Conservation (phyloP, 2,797 vertebrate genomes). For the Cichlasoma orientale region DNA sequence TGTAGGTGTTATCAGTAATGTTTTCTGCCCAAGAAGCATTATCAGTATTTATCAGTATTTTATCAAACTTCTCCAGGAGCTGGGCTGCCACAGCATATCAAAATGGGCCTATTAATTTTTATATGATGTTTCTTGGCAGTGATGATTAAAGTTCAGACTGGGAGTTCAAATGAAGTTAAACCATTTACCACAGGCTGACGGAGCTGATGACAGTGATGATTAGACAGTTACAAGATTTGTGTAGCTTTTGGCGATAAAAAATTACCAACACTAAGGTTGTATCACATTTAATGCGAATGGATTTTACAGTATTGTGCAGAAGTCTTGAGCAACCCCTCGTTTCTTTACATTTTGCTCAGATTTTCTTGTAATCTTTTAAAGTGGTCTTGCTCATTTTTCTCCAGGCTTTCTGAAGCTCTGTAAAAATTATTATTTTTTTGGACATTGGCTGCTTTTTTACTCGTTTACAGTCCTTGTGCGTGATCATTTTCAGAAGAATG, state of each 20-base stretch:
- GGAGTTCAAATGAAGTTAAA: conserved; percentile 9
- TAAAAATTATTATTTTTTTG: not conserved
- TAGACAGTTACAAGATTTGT: not conserved
- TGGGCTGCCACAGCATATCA: not conserved
- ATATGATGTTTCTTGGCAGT: conserved; percentile 11
- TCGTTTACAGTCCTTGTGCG: rapidly evolving
- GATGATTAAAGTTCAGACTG: conserved; percentile 18
- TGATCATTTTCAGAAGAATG: not conserved
- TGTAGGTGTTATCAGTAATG: conserved; percentile 38
- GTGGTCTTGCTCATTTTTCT: not conserved
- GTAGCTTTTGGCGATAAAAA: not conserved
- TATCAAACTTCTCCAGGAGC: conserved; percentile 37
- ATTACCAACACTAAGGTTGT: not conserved
- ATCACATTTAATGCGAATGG: not conserved
- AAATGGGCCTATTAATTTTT: conserved; percentile 29
- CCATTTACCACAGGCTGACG: conserved; percentile 10
- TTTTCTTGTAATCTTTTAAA: not conserved
- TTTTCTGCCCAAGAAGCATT: conserved; percentile 26
- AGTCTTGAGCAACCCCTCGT: not conserved
- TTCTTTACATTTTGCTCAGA: not conserved
- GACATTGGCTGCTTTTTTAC: not conserved
- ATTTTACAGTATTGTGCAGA: not conserved
- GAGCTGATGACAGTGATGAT: not conserved
- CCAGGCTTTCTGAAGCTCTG: not conserved
- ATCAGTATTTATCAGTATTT: conserved; percentile 52